Conservation (phyloP, 1,140 invertebrate species). For the Mylabris phalerata region DNA sequence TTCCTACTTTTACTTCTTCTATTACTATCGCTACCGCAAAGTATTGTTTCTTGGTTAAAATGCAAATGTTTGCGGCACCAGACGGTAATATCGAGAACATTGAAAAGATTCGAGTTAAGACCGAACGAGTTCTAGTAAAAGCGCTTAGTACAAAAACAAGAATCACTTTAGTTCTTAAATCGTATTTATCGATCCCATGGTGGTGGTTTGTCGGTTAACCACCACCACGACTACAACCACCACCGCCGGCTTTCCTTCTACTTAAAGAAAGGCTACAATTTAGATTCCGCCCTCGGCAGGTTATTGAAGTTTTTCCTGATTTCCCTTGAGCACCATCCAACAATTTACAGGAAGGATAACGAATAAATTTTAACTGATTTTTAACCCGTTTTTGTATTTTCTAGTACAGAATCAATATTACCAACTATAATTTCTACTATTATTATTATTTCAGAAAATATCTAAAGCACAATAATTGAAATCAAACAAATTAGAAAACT, state of each 20-base stretch:
- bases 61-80: slow-evolving; percentile 4
- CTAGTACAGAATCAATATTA: too few relatives aligned
- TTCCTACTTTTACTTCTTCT: too few relatives aligned
- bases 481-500: too few relatives aligned
- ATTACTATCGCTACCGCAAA: too few relatives aligned
- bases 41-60: neutral
- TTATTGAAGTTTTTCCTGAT: slow-evolving; percentile 23
- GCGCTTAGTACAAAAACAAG: slow-evolving; percentile 8
- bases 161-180: slow-evolving; percentile 20
- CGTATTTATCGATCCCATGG: slow-evolving; percentile 20
- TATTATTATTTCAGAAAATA: too few relatives aligned
- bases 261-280: slow-evolving; percentile 20
- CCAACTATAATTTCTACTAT: too few relatives aligned
- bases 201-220: slow-evolving; percentile 17
- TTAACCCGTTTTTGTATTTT: too few relatives aligned
- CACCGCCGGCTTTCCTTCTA: neutral
- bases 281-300: slow-evolving; percentile 16
- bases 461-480: too few relatives aligned
- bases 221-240: neutral
- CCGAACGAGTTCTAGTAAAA: slow-evolving; percentile 1
- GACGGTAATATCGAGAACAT: neutral
- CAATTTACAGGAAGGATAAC: too few relatives aligned
- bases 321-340: slow-evolving; percentile 16
- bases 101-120: neutral
- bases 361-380: too few relatives aligned